Evolutionary conservation across 2,797 vertebrate genomes (phyloP), one percentile per base, ranked within the genome.

Genomic region (Varecia variegata): DNA sequence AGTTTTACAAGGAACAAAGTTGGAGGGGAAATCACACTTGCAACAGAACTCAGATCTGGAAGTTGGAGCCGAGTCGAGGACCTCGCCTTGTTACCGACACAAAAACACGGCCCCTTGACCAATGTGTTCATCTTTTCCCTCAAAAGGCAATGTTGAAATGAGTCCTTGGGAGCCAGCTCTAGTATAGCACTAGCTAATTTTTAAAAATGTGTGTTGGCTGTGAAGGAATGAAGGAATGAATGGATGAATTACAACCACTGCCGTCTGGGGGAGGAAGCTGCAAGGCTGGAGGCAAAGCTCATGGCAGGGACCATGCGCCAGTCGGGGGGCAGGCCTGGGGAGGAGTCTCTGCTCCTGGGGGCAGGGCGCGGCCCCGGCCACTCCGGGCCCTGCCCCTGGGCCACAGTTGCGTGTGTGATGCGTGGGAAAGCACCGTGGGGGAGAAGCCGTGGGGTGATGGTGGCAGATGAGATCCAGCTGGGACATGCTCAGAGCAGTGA

Each of bases 401-500:
- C 47, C 62, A 73, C 2, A 12, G 20, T 23, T 10, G 0, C 9
- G 56, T 14, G 65, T 50, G 80, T 40, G 93, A 87, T 14, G 87
- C 23, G 14, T 13, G 50, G 70, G 50, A 38, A 86, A 70, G 74
- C 56, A 4, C 65, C 77, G 27, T 23, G 50, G 45, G 67, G 70
- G 35, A 67, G 45, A 68, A 87, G 85, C 92, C 0, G 0, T 81
- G 52, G 73, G 67, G 81, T 74, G 91, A 45, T 6, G 0, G 50
- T 54, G 70, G 70, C 45, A 4, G 30, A 85, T 43, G 83, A 65
- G 62, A 60, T 56, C 90, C 80, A 89, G 89, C 79, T 84, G 77
- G 84, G 71, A 84, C 3, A 15, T 68, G 87, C 92, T 94, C 84
- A 45, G 43, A 80, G 86, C 91, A 80, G 65, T 43, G 82, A 95